Evolutionary conservation across 2,113 vertebrate genomes (phyloP), one percentile per base, ranked within the genome.

Genomic region (Oxyruncus cristatus): DNA sequence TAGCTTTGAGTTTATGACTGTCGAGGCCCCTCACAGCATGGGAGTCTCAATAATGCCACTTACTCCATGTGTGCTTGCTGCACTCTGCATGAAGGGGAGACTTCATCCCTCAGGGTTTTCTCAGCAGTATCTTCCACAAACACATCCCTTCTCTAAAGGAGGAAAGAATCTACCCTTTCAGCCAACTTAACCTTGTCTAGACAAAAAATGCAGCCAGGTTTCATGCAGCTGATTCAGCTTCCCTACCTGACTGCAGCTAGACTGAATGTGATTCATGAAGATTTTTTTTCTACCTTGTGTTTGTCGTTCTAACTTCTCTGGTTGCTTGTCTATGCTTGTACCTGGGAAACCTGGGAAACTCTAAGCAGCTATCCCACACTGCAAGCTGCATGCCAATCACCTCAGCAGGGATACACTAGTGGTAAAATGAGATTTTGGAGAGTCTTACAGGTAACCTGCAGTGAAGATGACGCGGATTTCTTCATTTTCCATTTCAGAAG

Each of bases 351-450:
- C 42, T 70, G 50, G 66, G 67, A 93, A 83, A 55, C 39, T 88
- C 58, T 90, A 77, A 79, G 75, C 55, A 96, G 82, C 72, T 93
- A 73, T 71, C 50, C 55, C 46, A 50, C n/a, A 20, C 35, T 6
- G 11, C 59, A 90, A 80, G 63, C 55, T 89, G 74, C 81, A 66
- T 80, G 94, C 47, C 92, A 88, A 49, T 90, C 75, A 90, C 75
- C 92, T 85, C 88, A 94, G 75, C 88, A 86, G 92, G 93, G 82
- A 74, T 63, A 67, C 41, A 67, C 27, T 66, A 42, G 72, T 66
- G 75, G 91, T 79, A 86, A 90, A 96, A 92, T 71, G 59, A 90
- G 52, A 96, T 85, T 94, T 93, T 59, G 78, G 75, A 90, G 63
- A 67, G 24, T 73, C 46, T 96, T 78, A 75, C 63, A 33, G 85